Percentiles rank a stretch among this genome's conserved stretches.
Evolutionary conservation across 2,113 vertebrate genomes (phyloP).

Genomic region (Cryptoleucopteryx plumbea): DNA sequence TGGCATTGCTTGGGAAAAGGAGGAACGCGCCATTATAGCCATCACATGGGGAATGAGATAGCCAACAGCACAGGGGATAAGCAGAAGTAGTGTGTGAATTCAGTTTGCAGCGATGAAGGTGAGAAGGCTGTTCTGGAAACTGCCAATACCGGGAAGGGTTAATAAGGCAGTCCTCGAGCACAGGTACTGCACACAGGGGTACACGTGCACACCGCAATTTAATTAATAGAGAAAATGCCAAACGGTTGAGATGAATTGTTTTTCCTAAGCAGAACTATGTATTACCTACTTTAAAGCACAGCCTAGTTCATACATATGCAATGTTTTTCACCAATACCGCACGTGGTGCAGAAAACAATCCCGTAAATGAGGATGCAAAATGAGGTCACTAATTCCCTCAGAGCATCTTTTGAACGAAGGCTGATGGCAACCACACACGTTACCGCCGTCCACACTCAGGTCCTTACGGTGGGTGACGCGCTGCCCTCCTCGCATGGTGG

Average conservation of each 20-base stretch:
- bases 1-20: background rate
- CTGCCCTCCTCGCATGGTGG: background rate
- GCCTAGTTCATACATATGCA: background rate
- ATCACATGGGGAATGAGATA: accelerated
- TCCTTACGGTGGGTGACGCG: accelerated
- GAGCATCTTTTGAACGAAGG: accelerated
- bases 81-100: accelerated
- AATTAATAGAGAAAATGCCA: background rate
- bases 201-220: background rate
- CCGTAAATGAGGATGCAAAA: background rate
- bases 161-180: background rate
- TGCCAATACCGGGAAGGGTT: background rate
- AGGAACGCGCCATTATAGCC: accelerated
- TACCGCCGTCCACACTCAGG: accelerated
- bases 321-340: background rate
- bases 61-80: accelerated
- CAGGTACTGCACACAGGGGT: background rate
- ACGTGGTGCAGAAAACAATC: background rate
- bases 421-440: background rate
- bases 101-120: accelerated
- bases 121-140: background rate
- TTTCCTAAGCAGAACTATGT: accelerated
- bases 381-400: background rate
- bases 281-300: background rate
- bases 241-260: accelerated